These are phyloP conservation scores for Chloebia gouldiae DNA, from an alignment of 2,113 vertebrate genomes.

Conservation along the genomic window DNA sequence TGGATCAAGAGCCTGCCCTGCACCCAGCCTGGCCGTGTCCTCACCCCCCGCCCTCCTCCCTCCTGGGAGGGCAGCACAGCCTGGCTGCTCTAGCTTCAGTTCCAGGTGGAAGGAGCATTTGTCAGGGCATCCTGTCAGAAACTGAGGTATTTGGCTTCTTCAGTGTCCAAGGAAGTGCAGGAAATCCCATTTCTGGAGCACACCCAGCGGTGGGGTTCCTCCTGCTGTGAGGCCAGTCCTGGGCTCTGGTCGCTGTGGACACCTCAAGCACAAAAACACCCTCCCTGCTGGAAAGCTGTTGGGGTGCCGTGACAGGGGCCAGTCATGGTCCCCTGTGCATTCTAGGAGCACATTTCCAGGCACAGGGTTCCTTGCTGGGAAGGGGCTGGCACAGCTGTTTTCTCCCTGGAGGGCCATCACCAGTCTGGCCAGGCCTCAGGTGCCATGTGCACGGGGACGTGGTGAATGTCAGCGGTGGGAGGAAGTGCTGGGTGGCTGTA, in stretches of 20 bases:
- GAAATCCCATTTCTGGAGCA: accelerated
- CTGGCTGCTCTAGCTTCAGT: not conserved
- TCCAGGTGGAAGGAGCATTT: not conserved
- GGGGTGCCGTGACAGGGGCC: not conserved
- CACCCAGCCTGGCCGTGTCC: accelerated
- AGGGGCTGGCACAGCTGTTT: accelerated
- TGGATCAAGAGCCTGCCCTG: not conserved
- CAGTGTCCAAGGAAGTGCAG: accelerated
- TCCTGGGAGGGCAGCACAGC: accelerated
- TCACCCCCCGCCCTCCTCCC: accelerated
- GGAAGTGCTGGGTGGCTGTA: accelerated
- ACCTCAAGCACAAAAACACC: accelerated
- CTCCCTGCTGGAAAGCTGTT: not conserved
- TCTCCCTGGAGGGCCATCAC: accelerated
- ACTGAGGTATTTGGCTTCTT: accelerated
- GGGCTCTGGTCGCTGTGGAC: accelerated
- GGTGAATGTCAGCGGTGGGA: accelerated
- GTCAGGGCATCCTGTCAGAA: not conserved
- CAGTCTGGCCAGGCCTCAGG: accelerated
- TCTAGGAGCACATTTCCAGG: not conserved
- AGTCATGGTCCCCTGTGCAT: accelerated
- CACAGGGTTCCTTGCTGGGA: not conserved
- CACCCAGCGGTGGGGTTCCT: accelerated
- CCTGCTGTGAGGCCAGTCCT: not conserved
- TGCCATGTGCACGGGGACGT: accelerated